Conservation (phyloP, 2,113 vertebrate species). For the Electrona antarctica region DNA sequence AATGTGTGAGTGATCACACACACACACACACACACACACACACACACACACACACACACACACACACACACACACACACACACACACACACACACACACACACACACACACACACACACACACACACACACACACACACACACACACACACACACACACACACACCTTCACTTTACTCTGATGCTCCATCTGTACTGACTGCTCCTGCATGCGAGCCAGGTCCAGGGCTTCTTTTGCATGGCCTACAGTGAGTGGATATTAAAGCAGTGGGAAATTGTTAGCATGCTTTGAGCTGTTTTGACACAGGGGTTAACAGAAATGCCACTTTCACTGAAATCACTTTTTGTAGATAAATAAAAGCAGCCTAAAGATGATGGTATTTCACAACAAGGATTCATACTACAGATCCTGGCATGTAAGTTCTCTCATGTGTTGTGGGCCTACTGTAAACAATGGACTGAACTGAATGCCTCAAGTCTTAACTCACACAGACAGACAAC, state of each 20-base stretch:
- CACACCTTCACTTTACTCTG: constrained; percentile 90
- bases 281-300: no score
- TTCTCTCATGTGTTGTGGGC: no score
- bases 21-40: not conserved
- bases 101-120: not conserved
- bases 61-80: constrained; percentile 58
- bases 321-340: no score
- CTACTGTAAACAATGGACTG: no score
- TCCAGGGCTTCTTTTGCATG: constrained; percentile 93
- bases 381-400: no score
- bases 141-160: not conserved
- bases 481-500: no score
- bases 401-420: no score
- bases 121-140: constrained; percentile 58
- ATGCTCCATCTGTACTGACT: constrained; percentile 90
- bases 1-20: no score
- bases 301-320: no score
- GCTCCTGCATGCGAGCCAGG: constrained; percentile 93
- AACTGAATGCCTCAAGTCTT: no score
- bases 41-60: constrained; percentile 57
- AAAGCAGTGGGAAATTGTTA: not conserved
- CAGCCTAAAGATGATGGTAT: no score
- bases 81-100: constrained; percentile 58
- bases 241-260: constrained; percentile 70
- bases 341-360: no score